A percentile compares a stretch with the other conserved stretches of the same genome.
Evolutionary conservation across 2,113 vertebrate genomes (phyloP).

Genomic region (Shinisaurus crocodilurus): DNA sequence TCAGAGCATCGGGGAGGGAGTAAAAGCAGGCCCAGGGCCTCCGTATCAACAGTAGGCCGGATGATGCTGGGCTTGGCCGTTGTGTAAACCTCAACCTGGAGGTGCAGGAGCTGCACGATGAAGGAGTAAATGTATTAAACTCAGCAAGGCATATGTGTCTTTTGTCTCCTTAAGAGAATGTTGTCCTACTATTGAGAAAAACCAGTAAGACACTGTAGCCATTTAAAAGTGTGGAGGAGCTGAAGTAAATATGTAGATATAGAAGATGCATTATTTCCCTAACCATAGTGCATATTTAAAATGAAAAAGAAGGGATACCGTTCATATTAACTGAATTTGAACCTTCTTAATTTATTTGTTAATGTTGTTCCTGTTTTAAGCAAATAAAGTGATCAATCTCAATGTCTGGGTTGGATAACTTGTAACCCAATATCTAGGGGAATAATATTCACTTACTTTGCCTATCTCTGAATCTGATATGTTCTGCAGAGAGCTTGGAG

Average conservation of each 20-base stretch:
- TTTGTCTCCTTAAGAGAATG: neutral
- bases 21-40: too few relatives aligned
- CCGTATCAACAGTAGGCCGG: too few relatives aligned
- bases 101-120: neutral
- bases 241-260: neutral
- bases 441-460: slow-evolving; percentile 80
- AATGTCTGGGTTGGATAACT: neutral
- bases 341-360: neutral
- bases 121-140: neutral
- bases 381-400: neutral
- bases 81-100: neutral
- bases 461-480: slow-evolving; percentile 59
- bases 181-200: neutral
- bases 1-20: too few relatives aligned
- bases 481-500: slow-evolving; percentile 74
- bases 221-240: neutral
- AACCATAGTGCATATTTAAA: neutral
- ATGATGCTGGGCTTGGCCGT: too few relatives aligned
- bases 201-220: neutral
- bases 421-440: neutral
- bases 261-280: neutral
- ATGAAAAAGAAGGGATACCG: neutral
- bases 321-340: neutral
- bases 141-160: neutral
- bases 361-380: neutral